These are phyloP conservation scores for Liparis tanakae DNA, from an alignment of 2,797 vertebrate genomes.

Conservation along the genomic window DNA sequence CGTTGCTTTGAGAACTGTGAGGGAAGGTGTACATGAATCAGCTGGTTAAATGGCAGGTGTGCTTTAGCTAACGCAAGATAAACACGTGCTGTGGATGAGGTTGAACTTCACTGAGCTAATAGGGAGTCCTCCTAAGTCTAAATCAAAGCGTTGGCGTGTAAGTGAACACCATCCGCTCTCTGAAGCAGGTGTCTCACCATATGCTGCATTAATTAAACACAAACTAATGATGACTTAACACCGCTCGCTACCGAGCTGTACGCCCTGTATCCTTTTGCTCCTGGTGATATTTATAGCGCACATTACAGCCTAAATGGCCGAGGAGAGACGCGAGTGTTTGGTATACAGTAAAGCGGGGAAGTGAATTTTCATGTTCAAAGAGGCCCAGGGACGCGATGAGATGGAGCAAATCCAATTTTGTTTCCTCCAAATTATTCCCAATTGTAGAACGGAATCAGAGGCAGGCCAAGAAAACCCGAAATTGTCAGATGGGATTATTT, in stretches of 20 bases:
- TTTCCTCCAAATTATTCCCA: constrained; percentile 63
- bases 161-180: constrained; percentile 38
- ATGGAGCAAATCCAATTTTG: constrained; percentile 68
- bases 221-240: constrained; percentile 71
- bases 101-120: constrained; percentile 23
- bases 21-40: constrained; percentile 1
- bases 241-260: constrained; percentile 53
- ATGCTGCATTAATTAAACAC: constrained; percentile 75
- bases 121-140: constrained; percentile 13
- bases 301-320: constrained; percentile 42
- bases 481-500: constrained; percentile 64
- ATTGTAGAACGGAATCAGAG: constrained; percentile 60
- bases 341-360: constrained; percentile 47
- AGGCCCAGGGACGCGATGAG: constrained; percentile 41
- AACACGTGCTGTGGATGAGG: constrained; percentile 17
- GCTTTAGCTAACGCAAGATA: not conserved
- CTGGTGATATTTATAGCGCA: constrained; percentile 64
- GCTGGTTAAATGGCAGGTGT: not conserved
- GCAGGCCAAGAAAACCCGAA: constrained; percentile 27
- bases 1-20: constrained; percentile 21
- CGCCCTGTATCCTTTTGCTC: constrained; percentile 40
- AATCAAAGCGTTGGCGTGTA: constrained; percentile 23
- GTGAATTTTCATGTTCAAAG: constrained; percentile 66
- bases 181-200: constrained; percentile 75
- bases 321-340: constrained; percentile 35